A percentile compares a stretch with the other conserved stretches of the same genome.
phyloP scores from a whole-genome alignment of 2,113 vertebrate genomes.

The Perccottus glenii region DNA sequence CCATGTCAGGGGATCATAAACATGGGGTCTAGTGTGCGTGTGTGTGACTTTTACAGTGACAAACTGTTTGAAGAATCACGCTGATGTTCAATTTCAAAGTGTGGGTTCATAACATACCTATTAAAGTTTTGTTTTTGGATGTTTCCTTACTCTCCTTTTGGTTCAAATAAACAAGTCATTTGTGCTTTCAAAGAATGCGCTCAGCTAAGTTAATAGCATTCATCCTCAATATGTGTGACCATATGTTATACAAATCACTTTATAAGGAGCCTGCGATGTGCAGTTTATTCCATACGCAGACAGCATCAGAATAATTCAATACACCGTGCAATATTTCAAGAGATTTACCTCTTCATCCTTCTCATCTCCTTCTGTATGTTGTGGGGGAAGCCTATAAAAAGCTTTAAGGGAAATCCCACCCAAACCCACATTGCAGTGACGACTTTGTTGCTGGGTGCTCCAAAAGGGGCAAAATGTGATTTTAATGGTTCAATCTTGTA shows the following conservation, averaged over 20 bases:
- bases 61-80: slow-evolving; percentile 3
- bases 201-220: slow-evolving; percentile 43
- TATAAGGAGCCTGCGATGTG: slow-evolving; percentile 40
- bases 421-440: slow-evolving; percentile 58
- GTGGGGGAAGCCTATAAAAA: slow-evolving; percentile 53
- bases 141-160: slow-evolving; percentile 21
- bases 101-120: background rate
- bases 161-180: slow-evolving; percentile 27
- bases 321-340: slow-evolving; percentile 36
- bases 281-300: slow-evolving; percentile 42
- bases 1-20: slow-evolving; percentile 67
- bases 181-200: slow-evolving; percentile 37
- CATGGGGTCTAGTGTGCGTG: slow-evolving; percentile 25
- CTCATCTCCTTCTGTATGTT: slow-evolving; percentile 53
- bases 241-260: slow-evolving; percentile 43
- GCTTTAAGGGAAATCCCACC: slow-evolving; percentile 62
- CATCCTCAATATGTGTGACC: slow-evolving; percentile 18
- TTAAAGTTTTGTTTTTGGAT: background rate
- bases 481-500: slow-evolving; percentile 37
- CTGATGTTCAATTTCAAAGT: background rate
- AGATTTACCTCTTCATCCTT: slow-evolving; percentile 52
- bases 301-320: slow-evolving; percentile 32
- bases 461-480: slow-evolving; percentile 46
- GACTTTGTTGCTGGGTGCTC: slow-evolving; percentile 52
- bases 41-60: background rate